Base-by-base conservation (phyloP, 2,888 invertebrate genomes). In the Danaus chrysippus region DNA sequence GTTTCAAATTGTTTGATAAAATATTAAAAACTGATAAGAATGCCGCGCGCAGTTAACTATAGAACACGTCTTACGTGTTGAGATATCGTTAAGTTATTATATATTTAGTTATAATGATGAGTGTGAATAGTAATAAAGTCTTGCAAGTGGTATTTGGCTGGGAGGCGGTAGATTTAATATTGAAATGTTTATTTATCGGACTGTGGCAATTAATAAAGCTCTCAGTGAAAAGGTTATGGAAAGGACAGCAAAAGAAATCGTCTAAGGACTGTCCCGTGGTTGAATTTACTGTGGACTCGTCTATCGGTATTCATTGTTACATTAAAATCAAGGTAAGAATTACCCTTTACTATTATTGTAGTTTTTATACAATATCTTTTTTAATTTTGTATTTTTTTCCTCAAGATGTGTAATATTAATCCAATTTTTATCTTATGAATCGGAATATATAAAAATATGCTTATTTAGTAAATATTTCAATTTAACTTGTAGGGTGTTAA, bases 291-390 rank as follows among this genome's bases (percentile, higher is more conserved):
- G 83, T 85, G 0, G 91, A 90, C 66, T 81, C 88, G 0, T 85
- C 90, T 41, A 73, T 91, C 23, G 91, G 91, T 6, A 84, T 84
- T 9, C 91, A 91, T 73, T 91, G 87, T 64, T 87, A 84, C 67
- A 88, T 91, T 12, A 90, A 87, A 83, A 79, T 91, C 64, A 79
- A 86, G 89, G 91, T 90, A 64, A 77, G 81, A 75, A 44, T 23
- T 13, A 41, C 23, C 13, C 12, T 57, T 13, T 41, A 43, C 53
- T 46, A 17, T 58, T 46, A 42, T 61, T 42, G 44, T 55, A 56
- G 23, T n/a, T 34, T 13, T 43, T 56, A 41, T 34, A 59, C 41
- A 52, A 55, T 11, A 54, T 11, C 12, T 13, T 17, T 10, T 58
- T 19, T 46, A 53, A 12, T 13, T 42, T 19, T 19, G 34, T 11